Base-by-base conservation (phyloP, 2,888 invertebrate genomes). In the Calephelis perditalis region DNA sequence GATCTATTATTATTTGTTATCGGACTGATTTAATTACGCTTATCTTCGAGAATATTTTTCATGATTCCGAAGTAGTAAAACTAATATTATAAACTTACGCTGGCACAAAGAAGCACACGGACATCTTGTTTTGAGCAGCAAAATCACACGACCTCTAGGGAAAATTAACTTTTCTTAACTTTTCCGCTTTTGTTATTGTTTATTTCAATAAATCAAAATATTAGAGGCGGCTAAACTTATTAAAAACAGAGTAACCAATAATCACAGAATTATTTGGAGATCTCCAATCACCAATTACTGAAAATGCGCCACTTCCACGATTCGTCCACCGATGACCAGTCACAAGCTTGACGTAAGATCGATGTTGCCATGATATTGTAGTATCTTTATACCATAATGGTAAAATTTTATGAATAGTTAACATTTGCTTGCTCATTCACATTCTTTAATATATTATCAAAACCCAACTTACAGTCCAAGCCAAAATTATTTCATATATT, bases 21-120 rank as follows among this genome's bases (percentile, higher is more conserved):
- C 40, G 40, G 40, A 40, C 40, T 40, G 2, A 40, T 40, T 7
- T 7, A 40, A 7, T 40, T 1, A 40, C 40, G 40, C 8, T 40
- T 40, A 8, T 40, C 26, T 40, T 40, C 6, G 26, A 49, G 4
- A 47, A 47, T 47, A 47, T 15, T 47, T 47, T 26, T 49, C 10
- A 26, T 49, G 15, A 11, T 52, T 11, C 3, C 10, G 44, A 62
- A 47, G 46, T 52, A 52, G 15, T 11, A 55, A 55, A 44, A 58
- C 43, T 49, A 40, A 12, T 58, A 68, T 73, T 74, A 67, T 74
- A 70, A 88, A 94, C 94, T 93, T 92, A 94, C 94, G 94, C 85
- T 82, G 94, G 93, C 72, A 94, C 93, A 81, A 93, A 94, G 85
- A 86, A 89, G 86, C 93, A 94, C 73, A 94, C 93, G 69, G 94